These are phyloP conservation scores for Hirtodrosophila duncani DNA, from an alignment of 2,888 invertebrate species.

Conservation along the genomic window DNA sequence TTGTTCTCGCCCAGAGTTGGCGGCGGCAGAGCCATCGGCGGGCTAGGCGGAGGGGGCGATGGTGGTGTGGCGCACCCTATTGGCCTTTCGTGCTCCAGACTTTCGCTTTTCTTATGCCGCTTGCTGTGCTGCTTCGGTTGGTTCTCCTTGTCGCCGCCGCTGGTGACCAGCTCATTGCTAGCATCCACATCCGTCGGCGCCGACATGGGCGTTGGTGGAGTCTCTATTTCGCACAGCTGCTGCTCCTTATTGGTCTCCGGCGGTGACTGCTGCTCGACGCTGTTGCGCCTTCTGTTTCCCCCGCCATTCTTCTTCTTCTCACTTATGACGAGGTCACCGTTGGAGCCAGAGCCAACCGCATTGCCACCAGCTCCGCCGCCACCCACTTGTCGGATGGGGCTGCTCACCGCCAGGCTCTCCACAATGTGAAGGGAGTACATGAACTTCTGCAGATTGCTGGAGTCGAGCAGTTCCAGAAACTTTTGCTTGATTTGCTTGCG, in stretches of 20 bases:
- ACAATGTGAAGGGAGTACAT: slow-evolving; percentile 97
- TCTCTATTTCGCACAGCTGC: slow-evolving; percentile 42
- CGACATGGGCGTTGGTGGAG: slow-evolving; percentile 37
- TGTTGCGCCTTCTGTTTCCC: slow-evolving; percentile 53
- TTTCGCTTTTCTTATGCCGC: slow-evolving; percentile 59
- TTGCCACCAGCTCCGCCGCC: slow-evolving; percentile 32
- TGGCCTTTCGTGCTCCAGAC: slow-evolving; percentile 31
- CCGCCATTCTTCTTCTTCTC: slow-evolving; percentile 61
- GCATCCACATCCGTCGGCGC: slow-evolving; percentile 24
- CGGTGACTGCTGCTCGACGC: slow-evolving; percentile 42
- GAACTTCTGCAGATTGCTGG: slow-evolving; percentile 93
- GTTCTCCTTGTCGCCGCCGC: slow-evolving; percentile 70
- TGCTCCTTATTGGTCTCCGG: slow-evolving; percentile 49
- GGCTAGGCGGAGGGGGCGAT: slow-evolving; percentile 13
- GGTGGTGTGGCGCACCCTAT: slow-evolving; percentile 48
- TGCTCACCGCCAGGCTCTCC: slow-evolving; percentile 82
- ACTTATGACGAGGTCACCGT: slow-evolving; percentile 49
- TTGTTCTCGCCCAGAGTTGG: slow-evolving; percentile 50
- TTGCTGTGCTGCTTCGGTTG: slow-evolving; percentile 62
- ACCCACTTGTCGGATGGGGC: slow-evolving; percentile 46
- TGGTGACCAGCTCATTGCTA: slow-evolving; percentile 36
- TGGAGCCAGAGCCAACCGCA: slow-evolving; percentile 34
- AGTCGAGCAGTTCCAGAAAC: slow-evolving; percentile 88
- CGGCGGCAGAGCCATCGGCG: too few relatives aligned
- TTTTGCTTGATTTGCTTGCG: slow-evolving; percentile 76